Conservation (phyloP, 2,797 vertebrate species). For the Acanthurus leucopareius region DNA sequence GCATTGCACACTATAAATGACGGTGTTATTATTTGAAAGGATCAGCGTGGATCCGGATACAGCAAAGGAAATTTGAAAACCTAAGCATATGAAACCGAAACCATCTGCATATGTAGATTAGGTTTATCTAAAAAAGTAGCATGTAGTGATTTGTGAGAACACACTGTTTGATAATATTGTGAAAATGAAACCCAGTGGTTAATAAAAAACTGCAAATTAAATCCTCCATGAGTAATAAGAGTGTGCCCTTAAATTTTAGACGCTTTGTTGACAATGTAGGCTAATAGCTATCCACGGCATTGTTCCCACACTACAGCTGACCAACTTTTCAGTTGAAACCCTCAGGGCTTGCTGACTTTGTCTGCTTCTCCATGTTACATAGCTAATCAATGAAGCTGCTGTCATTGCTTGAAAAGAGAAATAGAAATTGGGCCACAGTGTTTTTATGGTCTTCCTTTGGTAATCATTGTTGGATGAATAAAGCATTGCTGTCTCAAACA, state of each 20-base stretch:
- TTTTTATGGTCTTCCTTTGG: constrained; percentile 55
- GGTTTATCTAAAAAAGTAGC: background rate
- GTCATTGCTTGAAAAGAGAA: constrained; percentile 72
- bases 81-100: background rate
- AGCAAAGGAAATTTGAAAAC: background rate
- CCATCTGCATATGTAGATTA: background rate
- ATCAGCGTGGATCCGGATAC: background rate
- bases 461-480: constrained; percentile 51
- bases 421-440: constrained; percentile 71
- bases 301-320: constrained; percentile 59
- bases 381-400: constrained; percentile 80
- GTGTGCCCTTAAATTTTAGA: constrained; percentile 2
- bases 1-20: no score
- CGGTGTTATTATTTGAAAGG: no score
- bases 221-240: background rate
- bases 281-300: constrained; percentile 22
- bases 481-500: constrained; percentile 38
- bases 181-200: constrained; percentile 8
- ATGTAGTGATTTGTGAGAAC: constrained; percentile 13
- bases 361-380: constrained; percentile 68
- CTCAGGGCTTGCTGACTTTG: constrained; percentile 73
- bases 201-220: constrained; percentile 21
- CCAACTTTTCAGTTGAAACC: constrained; percentile 65
- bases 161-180: background rate
- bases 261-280: constrained; percentile 40